Conservation (phyloP, 2,888 invertebrate genomes). For the Gymnosoma rotundatum region DNA sequence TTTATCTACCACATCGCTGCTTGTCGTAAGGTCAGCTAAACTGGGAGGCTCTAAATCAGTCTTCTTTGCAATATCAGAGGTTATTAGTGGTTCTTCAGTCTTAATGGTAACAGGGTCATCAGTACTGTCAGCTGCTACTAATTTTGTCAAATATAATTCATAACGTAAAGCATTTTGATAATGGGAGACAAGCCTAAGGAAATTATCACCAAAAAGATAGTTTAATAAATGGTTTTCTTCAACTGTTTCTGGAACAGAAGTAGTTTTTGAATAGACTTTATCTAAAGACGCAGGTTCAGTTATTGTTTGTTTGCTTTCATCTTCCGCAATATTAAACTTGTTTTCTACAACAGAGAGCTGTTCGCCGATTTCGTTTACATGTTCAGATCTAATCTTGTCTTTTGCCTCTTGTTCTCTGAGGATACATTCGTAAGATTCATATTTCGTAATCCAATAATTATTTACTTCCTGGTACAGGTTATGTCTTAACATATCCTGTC, state of each 20-base stretch:
- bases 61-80: slow-evolving; percentile 71
- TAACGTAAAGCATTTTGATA: slow-evolving; percentile 41
- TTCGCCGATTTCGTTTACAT: not conserved
- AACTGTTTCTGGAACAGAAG: not conserved
- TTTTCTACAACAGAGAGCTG: not conserved
- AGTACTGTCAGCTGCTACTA: not conserved
- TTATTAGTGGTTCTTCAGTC: slow-evolving; percentile 58
- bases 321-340: not conserved
- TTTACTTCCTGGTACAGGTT: slow-evolving; percentile 60
- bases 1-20: slow-evolving; percentile 62
- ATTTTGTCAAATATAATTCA: slow-evolving; percentile 30
- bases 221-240: slow-evolving; percentile 21
- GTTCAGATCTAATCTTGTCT: slow-evolving; percentile 2
- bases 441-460: slow-evolving; percentile 62
- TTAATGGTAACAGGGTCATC: slow-evolving; percentile 43
- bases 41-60: slow-evolving; percentile 74
- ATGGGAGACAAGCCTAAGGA: slow-evolving; percentile 52
- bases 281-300: slow-evolving; percentile 6
- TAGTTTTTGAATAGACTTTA: not conserved
- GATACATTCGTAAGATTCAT: slow-evolving; percentile 59
- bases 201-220: slow-evolving; percentile 51
- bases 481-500: slow-evolving; percentile 50
- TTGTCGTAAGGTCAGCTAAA: slow-evolving; percentile 27
- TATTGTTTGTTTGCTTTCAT: not conserved
- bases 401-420: slow-evolving; percentile 28